These are phyloP conservation scores for Origma solitaria DNA, from an alignment of 2,113 vertebrate species.

Conservation along the genomic window DNA sequence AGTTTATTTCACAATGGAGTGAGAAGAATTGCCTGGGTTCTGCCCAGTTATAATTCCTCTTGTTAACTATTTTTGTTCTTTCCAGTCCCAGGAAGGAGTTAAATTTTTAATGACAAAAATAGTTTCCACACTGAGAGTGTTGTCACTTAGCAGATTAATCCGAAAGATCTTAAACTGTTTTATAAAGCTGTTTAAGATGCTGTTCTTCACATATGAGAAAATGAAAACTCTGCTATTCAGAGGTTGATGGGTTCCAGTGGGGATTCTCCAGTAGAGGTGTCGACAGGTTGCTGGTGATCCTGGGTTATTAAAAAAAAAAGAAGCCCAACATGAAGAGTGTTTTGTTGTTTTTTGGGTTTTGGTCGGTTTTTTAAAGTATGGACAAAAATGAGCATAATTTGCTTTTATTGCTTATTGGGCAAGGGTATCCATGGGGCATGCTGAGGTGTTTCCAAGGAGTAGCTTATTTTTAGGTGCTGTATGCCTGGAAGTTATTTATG, in stretches of 20 bases:
- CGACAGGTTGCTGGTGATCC: not conserved
- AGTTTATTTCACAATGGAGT: not conserved
- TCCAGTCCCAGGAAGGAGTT: not conserved
- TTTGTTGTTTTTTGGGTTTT: not conserved
- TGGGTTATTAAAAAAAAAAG: not conserved
- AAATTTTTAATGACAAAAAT: not conserved
- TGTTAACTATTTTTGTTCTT: not conserved
- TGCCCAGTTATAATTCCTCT: not conserved
- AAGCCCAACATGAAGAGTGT: not conserved
- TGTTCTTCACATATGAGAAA: not conserved
- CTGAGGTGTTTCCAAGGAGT: not conserved
- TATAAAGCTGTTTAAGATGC: not conserved
- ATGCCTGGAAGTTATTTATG: not conserved
- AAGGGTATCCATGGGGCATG: fast-evolving
- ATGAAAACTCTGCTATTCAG: not conserved
- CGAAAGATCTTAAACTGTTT: not conserved
- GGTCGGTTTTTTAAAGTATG: not conserved
- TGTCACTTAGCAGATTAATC: not conserved
- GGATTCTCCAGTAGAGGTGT: not conserved
- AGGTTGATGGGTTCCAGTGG: not conserved
- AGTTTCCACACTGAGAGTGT: not conserved
- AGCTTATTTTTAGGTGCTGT: not conserved
- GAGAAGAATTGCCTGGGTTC: not conserved
- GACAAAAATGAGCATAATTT: not conserved
- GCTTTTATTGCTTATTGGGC: not conserved